These are phyloP conservation scores for Gobiocypris rarus DNA, from an alignment of 2,113 vertebrate species.

Conservation along the genomic window DNA sequence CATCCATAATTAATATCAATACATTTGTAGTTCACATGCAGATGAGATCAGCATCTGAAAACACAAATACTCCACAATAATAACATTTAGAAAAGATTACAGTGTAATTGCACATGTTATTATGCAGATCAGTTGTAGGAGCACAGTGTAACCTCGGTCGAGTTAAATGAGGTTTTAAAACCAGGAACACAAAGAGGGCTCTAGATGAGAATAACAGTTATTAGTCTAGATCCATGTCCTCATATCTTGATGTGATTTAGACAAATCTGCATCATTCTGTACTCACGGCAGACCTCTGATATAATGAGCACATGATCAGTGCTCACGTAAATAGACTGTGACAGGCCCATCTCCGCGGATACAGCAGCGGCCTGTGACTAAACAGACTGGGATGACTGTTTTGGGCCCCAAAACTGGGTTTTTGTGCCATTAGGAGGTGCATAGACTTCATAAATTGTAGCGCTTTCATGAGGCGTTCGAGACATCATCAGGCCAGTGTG, in stretches of 20 bases:
- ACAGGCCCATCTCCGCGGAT: slow-evolving; percentile 49
- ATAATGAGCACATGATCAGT: slow-evolving; percentile 57
- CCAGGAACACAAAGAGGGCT: slow-evolving; percentile 2
- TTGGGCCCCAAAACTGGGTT: slow-evolving; percentile 20
- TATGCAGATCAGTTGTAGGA: not conserved
- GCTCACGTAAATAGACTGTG: slow-evolving; percentile 47
- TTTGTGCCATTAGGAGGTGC: slow-evolving; percentile 29
- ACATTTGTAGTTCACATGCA: not conserved
- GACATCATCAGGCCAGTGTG: not conserved
- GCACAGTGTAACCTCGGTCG: not conserved
- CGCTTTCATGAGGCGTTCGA: not conserved
- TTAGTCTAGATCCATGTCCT: slow-evolving; percentile 34
- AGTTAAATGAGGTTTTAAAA: slow-evolving; percentile 11
- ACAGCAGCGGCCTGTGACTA: slow-evolving; percentile 34
- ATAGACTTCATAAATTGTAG: not conserved
- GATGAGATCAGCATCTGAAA: not conserved
- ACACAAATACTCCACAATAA: not conserved
- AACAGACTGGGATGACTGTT: slow-evolving; percentile 14
- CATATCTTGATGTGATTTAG: slow-evolving; percentile 41
- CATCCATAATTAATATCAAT: not conserved
- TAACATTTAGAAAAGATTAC: not conserved
- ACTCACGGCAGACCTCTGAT: slow-evolving; percentile 37
- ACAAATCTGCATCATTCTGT: slow-evolving; percentile 42
- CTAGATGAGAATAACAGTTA: slow-evolving; percentile 26
- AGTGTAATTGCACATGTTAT: not conserved